Evolutionary conservation across 2,113 vertebrate species (phyloP).

Genomic region (Tragelaphus scriptus): DNA sequence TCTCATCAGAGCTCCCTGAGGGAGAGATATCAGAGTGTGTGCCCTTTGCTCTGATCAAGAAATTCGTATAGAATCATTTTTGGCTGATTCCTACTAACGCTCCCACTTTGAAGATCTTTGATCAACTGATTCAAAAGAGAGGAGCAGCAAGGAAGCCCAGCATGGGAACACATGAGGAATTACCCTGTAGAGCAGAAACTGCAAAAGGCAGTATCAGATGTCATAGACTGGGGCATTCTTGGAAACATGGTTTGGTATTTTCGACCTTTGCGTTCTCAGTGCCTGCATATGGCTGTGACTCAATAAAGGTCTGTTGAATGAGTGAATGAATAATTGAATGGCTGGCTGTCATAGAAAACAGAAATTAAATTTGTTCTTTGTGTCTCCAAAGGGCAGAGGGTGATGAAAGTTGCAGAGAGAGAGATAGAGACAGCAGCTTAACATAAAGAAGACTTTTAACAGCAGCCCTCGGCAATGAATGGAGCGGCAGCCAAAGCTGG

Average conservation of each 20-base stretch:
- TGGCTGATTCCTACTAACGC: not conserved
- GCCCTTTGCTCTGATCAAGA: not conserved
- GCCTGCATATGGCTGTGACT: not conserved
- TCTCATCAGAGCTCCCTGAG: not conserved
- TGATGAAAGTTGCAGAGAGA: not conserved
- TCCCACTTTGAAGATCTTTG: not conserved
- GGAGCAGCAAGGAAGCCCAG: not conserved
- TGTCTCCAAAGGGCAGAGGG: not conserved
- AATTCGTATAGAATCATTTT: not conserved
- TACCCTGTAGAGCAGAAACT: not conserved
- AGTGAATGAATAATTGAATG: slow-evolving; percentile 57
- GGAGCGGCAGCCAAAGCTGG: not conserved
- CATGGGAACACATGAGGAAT: not conserved
- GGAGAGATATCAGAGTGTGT: not conserved
- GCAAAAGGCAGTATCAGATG: not conserved
- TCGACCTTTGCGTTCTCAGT: slow-evolving; percentile 8
- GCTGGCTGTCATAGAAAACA: not conserved
- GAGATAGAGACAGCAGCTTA: not conserved
- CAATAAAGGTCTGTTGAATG: slow-evolving; percentile 41
- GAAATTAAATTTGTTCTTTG: slow-evolving; percentile 40
- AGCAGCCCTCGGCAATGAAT: not conserved
- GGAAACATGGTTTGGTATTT: not conserved
- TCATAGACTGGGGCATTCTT: not conserved
- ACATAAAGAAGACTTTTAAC: slow-evolving; percentile 32
- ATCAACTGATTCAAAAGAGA: not conserved